Evolutionary conservation across 2,797 vertebrate genomes (phyloP).

Genomic region (Chromobotia macracanthus): DNA sequence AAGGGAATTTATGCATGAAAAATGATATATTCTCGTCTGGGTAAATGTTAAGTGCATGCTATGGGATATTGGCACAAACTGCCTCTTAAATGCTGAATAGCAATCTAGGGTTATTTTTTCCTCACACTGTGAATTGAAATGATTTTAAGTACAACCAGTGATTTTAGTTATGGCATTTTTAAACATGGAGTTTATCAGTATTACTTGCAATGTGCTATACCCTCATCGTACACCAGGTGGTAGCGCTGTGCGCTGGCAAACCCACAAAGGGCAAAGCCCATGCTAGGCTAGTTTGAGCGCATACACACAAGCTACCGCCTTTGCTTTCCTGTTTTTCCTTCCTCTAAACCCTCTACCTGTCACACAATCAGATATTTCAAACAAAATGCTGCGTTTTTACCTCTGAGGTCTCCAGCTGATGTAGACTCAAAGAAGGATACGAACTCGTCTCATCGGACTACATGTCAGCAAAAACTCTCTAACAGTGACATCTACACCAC

Average conservation of each 20-base stretch:
- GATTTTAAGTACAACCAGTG: conserved; percentile 38
- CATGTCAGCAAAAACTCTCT: no score
- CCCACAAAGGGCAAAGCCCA: conserved; percentile 30
- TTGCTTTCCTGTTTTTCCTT: conserved; percentile 7
- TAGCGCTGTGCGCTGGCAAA: conserved; percentile 70
- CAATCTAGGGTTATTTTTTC: no score
- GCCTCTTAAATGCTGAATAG: background rate
- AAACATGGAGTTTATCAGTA: background rate
- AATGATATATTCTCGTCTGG: conserved; percentile 2
- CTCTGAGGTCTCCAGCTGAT: conserved; percentile 8
- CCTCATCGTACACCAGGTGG: conserved; percentile 71
- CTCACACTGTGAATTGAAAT: background rate
- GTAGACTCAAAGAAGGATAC: no score
- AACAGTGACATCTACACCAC: background rate
- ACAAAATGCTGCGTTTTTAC: background rate
- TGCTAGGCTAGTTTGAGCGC: conserved; percentile 16
- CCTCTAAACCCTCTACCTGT: background rate
- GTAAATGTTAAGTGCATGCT: conserved; percentile 34
- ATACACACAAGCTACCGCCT: background rate
- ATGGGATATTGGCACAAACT: background rate
- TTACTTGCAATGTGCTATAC: conserved; percentile 51
- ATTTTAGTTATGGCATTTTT: background rate
- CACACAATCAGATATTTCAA: background rate
- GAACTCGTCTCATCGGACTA: no score
- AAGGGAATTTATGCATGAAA: background rate